Evolutionary conservation across 2,797 vertebrate species (phyloP).

Genomic region (Tarsius wallacei): DNA sequence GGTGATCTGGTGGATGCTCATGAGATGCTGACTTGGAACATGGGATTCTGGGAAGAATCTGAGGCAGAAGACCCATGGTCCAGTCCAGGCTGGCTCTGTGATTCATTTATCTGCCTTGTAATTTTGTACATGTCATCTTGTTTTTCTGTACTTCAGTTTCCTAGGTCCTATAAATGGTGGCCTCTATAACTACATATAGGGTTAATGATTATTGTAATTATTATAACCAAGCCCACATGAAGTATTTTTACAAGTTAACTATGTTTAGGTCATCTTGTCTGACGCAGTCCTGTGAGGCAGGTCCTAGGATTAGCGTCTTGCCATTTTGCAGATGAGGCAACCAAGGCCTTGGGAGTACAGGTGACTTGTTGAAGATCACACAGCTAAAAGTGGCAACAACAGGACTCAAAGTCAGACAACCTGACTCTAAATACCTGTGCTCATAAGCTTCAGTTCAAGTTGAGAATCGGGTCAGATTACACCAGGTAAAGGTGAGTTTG

Average conservation of each 20-base stretch:
- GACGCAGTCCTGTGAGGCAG: not conserved
- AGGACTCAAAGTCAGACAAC: not conserved
- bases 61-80: not conserved
- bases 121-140: not conserved
- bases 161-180: not conserved
- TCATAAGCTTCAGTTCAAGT: not conserved
- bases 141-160: constrained; percentile 2
- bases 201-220: not conserved
- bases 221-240: not conserved
- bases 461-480: not conserved
- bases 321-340: not conserved
- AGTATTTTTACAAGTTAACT: not conserved
- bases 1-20: not conserved
- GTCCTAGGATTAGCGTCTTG: not conserved
- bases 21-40: not conserved
- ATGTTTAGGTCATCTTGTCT: not conserved
- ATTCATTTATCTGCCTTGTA: not conserved
- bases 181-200: not conserved
- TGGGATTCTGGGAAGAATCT: not conserved
- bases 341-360: not conserved
- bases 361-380: not conserved
- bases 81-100: not conserved
- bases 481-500: not conserved
- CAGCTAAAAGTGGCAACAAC: not conserved
- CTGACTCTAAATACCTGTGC: not conserved